Conservation (phyloP, 2,113 vertebrate genomes). For the Sminthopsis crassicaudata region DNA sequence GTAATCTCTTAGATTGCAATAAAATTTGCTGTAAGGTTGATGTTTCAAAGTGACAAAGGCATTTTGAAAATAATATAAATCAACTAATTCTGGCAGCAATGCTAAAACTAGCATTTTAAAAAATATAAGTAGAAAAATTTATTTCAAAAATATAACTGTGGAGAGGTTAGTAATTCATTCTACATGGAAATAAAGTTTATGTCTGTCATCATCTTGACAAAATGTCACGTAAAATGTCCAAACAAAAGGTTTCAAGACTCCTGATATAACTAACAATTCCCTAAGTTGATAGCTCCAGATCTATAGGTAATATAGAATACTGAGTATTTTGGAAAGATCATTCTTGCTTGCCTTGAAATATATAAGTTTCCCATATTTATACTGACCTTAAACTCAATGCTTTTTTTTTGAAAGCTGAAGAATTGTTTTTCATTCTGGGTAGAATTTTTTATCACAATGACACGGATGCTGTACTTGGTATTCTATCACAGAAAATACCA, state of each 20-base stretch:
- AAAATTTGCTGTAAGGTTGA: constrained; percentile 43
- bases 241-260: constrained; percentile 37
- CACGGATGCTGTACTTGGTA: constrained; percentile 53
- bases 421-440: constrained; percentile 55
- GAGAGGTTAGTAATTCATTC: constrained; percentile 9
- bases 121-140: constrained; percentile 34
- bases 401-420: constrained; percentile 37
- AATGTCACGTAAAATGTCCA: background rate
- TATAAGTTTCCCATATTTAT: constrained; percentile 42
- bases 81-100: constrained; percentile 15
- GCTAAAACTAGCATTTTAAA: constrained; percentile 20
- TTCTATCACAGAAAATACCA: constrained; percentile 33
- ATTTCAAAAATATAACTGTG: constrained; percentile 21
- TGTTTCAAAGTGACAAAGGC: constrained; percentile 33
- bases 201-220: constrained; percentile 16
- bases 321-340: constrained; percentile 51
- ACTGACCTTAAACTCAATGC: background rate
- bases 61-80: constrained; percentile 51
- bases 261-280: constrained; percentile 32
- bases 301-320: background rate
- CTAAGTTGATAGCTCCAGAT: background rate
- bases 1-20: constrained; percentile 51
- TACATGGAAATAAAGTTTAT: background rate
- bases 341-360: constrained; percentile 48
- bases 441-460: constrained; percentile 39